Evolutionary conservation across 2,888 invertebrate species (phyloP).

Genomic region (Crocallis elinguaria): DNA sequence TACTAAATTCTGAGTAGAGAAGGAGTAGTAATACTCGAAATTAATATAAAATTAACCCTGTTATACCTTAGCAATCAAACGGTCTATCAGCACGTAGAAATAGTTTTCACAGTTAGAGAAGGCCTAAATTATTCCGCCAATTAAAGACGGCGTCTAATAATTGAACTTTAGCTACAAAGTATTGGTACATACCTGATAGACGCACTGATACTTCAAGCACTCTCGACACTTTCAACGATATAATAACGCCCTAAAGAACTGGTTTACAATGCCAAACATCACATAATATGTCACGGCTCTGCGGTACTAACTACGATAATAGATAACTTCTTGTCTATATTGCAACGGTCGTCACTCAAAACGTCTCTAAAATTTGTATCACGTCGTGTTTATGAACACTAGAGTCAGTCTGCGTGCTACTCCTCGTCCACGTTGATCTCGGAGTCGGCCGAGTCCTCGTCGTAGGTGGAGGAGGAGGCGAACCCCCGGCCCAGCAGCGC

Average conservation of each 20-base stretch:
- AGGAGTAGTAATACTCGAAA: slow-evolving; percentile 44
- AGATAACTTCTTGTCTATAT: slow-evolving; percentile 64
- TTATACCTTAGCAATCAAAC: slow-evolving; percentile 56
- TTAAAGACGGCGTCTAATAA: slow-evolving; percentile 35
- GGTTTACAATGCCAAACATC: slow-evolving; percentile 67
- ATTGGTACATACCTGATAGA: slow-evolving; percentile 73
- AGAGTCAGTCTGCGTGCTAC: slow-evolving; percentile 61
- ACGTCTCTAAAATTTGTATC: slow-evolving; percentile 48
- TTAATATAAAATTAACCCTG: slow-evolving; percentile 70
- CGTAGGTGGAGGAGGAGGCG: slow-evolving; percentile 81
- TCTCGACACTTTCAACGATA: slow-evolving; percentile 70
- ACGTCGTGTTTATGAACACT: slow-evolving; percentile 60
- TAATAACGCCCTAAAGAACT: slow-evolving; percentile 63
- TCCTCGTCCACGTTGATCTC: slow-evolving; percentile 83
- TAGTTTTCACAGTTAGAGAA: slow-evolving; percentile 29
- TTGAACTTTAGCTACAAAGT: slow-evolving; percentile 49
- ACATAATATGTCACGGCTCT: slow-evolving; percentile 68
- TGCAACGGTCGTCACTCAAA: slow-evolving; percentile 64
- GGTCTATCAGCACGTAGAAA: slow-evolving; percentile 42
- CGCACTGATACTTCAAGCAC: slow-evolving; percentile 67
- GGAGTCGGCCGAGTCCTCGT: slow-evolving; percentile 81
- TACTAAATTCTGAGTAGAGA: slow-evolving; percentile 47
- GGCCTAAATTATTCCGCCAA: slow-evolving; percentile 29
- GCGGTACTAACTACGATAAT: slow-evolving; percentile 63
- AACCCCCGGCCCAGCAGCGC: slow-evolving; percentile 81